These are phyloP conservation scores for Cydia splendana DNA, from an alignment of 1,140 invertebrate species.

Conservation along the genomic window DNA sequence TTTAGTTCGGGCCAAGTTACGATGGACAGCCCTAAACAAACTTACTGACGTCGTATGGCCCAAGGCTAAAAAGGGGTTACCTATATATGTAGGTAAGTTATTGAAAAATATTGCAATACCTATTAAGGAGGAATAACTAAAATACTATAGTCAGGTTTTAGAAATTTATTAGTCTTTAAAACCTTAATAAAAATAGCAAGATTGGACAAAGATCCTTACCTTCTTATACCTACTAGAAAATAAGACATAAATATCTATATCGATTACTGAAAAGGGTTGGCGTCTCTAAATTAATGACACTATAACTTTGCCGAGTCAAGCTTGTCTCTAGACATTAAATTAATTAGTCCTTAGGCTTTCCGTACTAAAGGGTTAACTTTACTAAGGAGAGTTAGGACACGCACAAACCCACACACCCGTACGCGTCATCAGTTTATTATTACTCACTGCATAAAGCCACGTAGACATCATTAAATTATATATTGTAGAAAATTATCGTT, in stretches of 20 bases:
- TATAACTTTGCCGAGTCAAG: background rate
- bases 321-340: constrained; percentile 5
- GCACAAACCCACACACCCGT: background rate
- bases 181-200: no score
- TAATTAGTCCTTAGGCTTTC: background rate
- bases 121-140: no score
- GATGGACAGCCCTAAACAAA: constrained; percentile 50
- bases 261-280: background rate
- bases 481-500: no score
- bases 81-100: background rate
- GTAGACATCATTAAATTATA: constrained; percentile 44
- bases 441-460: constrained; percentile 15
- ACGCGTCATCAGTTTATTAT: constrained; percentile 34
- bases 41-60: constrained; percentile 42
- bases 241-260: background rate
- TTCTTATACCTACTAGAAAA: background rate
- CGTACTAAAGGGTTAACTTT: background rate
- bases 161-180: no score
- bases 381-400: background rate
- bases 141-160: no score
- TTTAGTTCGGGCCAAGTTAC: constrained; percentile 48
- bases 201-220: no score
- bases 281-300: constrained; percentile 2
- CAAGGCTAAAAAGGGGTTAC: constrained; percentile 28
- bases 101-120: no score